Evolutionary conservation across 1,140 invertebrate species (phyloP).

Genomic region (Neoseiulus cucumeris): DNA sequence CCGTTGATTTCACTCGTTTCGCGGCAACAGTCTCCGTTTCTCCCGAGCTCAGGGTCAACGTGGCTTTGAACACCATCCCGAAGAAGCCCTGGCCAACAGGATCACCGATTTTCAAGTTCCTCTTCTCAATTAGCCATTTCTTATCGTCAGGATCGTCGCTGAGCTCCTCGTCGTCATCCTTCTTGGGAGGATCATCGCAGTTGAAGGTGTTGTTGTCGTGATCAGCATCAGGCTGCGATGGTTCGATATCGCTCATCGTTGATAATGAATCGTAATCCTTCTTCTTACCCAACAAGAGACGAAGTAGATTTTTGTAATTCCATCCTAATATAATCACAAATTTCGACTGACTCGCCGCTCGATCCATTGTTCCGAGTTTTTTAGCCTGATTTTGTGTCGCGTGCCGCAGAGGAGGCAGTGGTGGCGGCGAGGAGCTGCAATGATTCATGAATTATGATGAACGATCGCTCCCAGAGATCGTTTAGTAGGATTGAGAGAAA

Average conservation of each 20-base stretch:
- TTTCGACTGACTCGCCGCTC: too few species aligned
- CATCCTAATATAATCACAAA: too few species aligned
- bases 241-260: background rate
- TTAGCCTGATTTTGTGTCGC: too few species aligned
- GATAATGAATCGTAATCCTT: background rate
- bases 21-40: constrained; percentile 37
- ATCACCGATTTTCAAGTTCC: background rate
- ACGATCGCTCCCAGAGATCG: too few species aligned
- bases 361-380: too few species aligned
- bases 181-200: too few species aligned
- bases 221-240: background rate
- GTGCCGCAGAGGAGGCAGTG: too few species aligned
- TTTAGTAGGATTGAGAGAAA: too few species aligned
- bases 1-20: constrained; percentile 40
- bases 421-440: too few species aligned
- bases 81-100: constrained; percentile 38
- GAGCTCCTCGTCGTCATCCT: background rate
- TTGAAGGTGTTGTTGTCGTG: background rate
- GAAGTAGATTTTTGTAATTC: background rate
- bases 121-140: constrained; percentile 13
- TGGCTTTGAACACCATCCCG: constrained; percentile 45
- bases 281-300: background rate
- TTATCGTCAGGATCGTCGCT: background rate
- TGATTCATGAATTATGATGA: too few species aligned
- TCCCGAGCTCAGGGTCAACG: constrained; percentile 33